Evolutionary conservation across 2,797 vertebrate genomes (phyloP), one percentile per base, ranked within the genome.

Genomic region (Enteromius radiatus): DNA sequence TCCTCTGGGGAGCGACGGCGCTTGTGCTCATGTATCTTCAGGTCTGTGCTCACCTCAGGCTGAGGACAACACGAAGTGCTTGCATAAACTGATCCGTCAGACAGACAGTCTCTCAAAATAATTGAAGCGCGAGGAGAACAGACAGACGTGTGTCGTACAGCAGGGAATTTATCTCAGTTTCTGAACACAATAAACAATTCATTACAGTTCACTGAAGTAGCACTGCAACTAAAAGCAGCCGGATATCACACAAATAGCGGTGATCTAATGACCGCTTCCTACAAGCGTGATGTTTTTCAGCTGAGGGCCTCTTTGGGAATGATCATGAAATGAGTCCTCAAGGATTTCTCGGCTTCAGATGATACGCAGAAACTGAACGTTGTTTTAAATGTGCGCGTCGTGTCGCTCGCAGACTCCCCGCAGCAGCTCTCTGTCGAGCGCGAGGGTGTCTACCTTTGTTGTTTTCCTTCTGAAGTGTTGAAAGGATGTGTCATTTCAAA

Each of bases 391-490:
- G 76, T 45, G 10, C 4, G 31, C 21, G 43, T 65, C 4, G 52
- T 5, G 28, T 68, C 45, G 6, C 63, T 67, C 14, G 31, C 47
- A 54, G 47, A 67, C 77, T 79, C 65, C 77, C 65, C 33, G 26
- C 78, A 45, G 70, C 43, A 47, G 69, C 45, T 64, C 70, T 81
- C 69, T 12, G 28, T 36, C 4, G 49, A 76, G 56, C 14, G 17
- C 8, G 54, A 52, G 75, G 41, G 81, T 45, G 54, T 83, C 41
- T 49, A 15, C 31, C 80, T 81, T 75, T 81, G 80, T 65, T 81
- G 80, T 81, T 71, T 71, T 73, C 21, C 68, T 33, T 81, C 54
- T 81, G 54, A 80, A 80, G 78, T 71, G 68, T 80, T 80, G 68
- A 71, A 80, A 80, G 67, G 19, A 61, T 59, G 68, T 70, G 67